These are phyloP conservation scores for Bothrops jararaca DNA, from an alignment of 2,113 vertebrate species.

Conservation along the genomic window DNA sequence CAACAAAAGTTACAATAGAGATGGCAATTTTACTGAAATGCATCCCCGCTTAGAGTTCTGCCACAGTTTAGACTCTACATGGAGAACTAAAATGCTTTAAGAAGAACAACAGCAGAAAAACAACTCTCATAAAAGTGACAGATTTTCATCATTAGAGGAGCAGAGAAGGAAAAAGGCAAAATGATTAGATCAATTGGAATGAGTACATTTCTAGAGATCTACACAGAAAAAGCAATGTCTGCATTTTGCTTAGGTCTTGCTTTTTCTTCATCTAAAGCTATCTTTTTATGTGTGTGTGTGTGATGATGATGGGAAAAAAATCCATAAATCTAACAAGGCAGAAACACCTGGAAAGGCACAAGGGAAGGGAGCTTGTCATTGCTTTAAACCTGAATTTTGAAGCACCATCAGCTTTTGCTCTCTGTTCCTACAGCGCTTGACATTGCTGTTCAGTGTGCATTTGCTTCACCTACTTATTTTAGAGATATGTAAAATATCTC, in stretches of 20 bases:
- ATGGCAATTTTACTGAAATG: slow-evolving; percentile 16
- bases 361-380: not conserved
- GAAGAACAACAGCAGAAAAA: slow-evolving; percentile 16
- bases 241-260: not conserved
- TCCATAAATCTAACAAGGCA: not conserved
- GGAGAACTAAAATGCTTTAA: slow-evolving; percentile 7
- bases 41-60: slow-evolving; percentile 2
- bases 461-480: not conserved
- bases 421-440: not conserved
- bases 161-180: not conserved
- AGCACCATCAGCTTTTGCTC: not conserved
- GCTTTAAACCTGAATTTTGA: not conserved
- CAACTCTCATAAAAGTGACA: slow-evolving; percentile 8
- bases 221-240: not conserved
- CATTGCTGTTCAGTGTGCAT: not conserved
- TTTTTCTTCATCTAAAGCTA: not conserved
- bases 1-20: not conserved
- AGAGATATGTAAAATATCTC: not conserved
- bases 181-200: slow-evolving; percentile 12
- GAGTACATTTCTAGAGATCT: not conserved
- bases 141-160: slow-evolving; percentile 11
- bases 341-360: not conserved
- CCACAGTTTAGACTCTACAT: not conserved
- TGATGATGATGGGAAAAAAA: not conserved
- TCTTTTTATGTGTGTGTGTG: not conserved